phyloP scores from a whole-genome alignment of 2,888 invertebrate species.

The Corythucha ciliata region DNA sequence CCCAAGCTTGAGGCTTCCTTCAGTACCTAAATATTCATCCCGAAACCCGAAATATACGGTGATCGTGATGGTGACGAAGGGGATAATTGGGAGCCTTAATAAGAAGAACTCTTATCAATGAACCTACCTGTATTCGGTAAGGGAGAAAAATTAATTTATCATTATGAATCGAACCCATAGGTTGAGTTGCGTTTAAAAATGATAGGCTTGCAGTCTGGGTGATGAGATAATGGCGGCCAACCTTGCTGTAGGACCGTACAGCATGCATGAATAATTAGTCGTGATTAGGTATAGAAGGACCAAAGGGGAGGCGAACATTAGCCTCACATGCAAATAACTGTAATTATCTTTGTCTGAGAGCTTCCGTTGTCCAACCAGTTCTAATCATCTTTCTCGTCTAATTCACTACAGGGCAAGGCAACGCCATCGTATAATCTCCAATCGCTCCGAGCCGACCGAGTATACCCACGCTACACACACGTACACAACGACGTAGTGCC shows the following conservation, averaged over 20 bases:
- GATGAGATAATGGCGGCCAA: constrained; percentile 21
- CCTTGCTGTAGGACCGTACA: constrained; percentile 9
- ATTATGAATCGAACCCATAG: constrained; percentile 13
- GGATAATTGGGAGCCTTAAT: too few species aligned
- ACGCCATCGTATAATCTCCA: too few species aligned
- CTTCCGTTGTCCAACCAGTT: constrained; percentile 23
- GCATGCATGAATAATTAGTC: constrained; percentile 25
- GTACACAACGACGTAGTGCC: too few species aligned
- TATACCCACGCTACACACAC: too few species aligned
- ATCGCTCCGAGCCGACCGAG: too few species aligned
- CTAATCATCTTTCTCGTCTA: constrained; percentile 18
- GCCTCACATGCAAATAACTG: constrained; percentile 24
- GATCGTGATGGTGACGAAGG: too few species aligned
- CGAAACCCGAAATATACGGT: not conserved
- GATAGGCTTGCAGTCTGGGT: constrained; percentile 19
- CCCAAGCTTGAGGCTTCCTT: not conserved
- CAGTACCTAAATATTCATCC: not conserved
- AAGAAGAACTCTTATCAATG: too few species aligned
- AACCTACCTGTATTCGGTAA: too few species aligned
- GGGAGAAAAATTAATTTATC: constrained; percentile 16
- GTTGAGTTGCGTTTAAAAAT: constrained; percentile 20
- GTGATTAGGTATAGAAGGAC: constrained; percentile 17
- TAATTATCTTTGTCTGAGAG: constrained; percentile 22
- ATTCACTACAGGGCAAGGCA: constrained; percentile 1
- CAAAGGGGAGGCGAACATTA: constrained; percentile 18